Evolutionary conservation across 2,888 invertebrate genomes (phyloP).

Genomic region (Cabera pusaria): DNA sequence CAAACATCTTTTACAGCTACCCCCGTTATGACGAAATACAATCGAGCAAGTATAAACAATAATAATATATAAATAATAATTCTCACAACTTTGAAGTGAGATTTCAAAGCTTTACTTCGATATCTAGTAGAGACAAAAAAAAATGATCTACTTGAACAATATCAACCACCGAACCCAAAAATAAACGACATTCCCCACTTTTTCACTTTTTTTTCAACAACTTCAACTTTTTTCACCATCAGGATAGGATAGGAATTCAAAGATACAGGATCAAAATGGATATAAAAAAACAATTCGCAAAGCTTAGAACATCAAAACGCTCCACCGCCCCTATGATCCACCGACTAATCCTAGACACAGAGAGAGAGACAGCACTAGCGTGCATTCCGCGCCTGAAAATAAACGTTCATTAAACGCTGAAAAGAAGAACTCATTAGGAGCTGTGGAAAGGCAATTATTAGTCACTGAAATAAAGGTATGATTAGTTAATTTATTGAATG

Average conservation of each 20-base stretch:
- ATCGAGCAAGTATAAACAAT: too few species aligned
- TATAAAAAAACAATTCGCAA: slow-evolving; percentile 11
- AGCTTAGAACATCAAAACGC: slow-evolving; percentile 13
- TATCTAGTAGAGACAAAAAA: too few species aligned
- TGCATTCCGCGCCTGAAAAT: slow-evolving; percentile 51
- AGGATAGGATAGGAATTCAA: not conserved
- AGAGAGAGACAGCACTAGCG: slow-evolving; percentile 16
- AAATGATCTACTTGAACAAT: too few species aligned
- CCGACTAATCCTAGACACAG: slow-evolving; percentile 31
- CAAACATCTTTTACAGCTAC: too few species aligned
- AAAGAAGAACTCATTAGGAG: slow-evolving; percentile 53
- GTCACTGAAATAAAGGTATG: slow-evolving; percentile 38
- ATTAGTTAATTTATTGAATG: too few species aligned
- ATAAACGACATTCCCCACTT: too few species aligned
- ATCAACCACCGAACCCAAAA: too few species aligned
- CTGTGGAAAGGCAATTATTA: slow-evolving; percentile 56
- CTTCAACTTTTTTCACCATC: not conserved
- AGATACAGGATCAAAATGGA: slow-evolving; percentile 1
- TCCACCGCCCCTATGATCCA: slow-evolving; percentile 32
- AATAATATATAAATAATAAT: too few species aligned
- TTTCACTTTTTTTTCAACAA: too few species aligned
- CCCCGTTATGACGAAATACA: too few species aligned
- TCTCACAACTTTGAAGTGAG: too few species aligned
- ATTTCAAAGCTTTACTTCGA: too few species aligned
- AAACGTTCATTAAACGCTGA: slow-evolving; percentile 56